A percentile compares a stretch with the other conserved stretches of the same genome.
These are phyloP conservation scores for Sterna hirundo DNA, from an alignment of 2,113 vertebrate genomes.

Conservation along the genomic window DNA sequence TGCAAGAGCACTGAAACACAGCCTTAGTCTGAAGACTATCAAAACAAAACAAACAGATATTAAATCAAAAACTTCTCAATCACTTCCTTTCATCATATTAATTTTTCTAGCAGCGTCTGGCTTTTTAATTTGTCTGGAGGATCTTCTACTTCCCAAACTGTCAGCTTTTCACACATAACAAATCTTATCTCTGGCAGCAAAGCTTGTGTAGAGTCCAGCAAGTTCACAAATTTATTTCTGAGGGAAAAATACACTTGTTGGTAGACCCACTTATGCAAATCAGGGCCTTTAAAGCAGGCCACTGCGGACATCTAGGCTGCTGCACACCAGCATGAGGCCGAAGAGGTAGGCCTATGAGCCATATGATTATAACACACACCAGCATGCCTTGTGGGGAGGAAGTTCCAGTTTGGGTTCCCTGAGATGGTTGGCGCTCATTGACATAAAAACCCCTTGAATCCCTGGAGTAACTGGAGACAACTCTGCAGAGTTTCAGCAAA, in stretches of 20 bases:
- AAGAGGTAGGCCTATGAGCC: background rate
- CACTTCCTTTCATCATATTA: background rate
- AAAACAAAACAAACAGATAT: background rate
- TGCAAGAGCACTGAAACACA: background rate
- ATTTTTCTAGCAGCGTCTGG: background rate
- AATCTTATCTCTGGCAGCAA: background rate
- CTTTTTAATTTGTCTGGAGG: background rate
- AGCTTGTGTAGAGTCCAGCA: background rate
- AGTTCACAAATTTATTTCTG: background rate
- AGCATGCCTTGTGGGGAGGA: background rate
- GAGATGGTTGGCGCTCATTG: background rate
- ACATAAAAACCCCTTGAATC: background rate
- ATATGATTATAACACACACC: accelerated
- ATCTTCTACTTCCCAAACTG: background rate
- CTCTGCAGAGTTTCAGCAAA: background rate
- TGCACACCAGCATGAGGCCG: accelerated
- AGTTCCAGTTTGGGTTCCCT: background rate
- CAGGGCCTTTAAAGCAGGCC: background rate
- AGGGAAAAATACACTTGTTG: background rate
- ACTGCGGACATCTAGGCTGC: background rate
- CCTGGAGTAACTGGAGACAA: background rate
- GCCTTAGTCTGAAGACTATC: background rate
- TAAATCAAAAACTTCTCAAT: background rate
- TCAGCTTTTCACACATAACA: background rate
- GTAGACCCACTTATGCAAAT: background rate